These are phyloP conservation scores for Epinephelus fuscoguttatus DNA, from an alignment of 2,113 vertebrate species.

Conservation along the genomic window DNA sequence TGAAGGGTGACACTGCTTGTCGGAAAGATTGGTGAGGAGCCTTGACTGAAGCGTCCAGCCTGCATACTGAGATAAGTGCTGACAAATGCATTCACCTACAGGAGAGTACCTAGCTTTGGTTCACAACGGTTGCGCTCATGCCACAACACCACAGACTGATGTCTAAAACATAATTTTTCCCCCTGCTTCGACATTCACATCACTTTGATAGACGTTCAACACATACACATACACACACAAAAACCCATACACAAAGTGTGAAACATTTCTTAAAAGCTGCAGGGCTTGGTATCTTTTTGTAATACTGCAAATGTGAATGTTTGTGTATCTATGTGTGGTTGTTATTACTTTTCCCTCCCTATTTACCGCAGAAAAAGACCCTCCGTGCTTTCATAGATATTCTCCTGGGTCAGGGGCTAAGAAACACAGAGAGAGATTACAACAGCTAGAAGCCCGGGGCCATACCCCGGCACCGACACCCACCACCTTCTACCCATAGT, in stretches of 20 bases:
- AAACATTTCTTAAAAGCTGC: slow-evolving; percentile 35
- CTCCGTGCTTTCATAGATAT: slow-evolving; percentile 56
- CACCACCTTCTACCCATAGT: slow-evolving; percentile 63
- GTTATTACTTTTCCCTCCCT: slow-evolving; percentile 53
- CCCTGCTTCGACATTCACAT: slow-evolving; percentile 51
- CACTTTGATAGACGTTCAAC: slow-evolving; percentile 44
- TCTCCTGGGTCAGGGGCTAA: slow-evolving; percentile 69
- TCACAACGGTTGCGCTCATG: slow-evolving; percentile 50
- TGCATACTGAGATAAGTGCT: slow-evolving; percentile 77
- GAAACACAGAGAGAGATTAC: slow-evolving; percentile 69
- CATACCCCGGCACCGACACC: slow-evolving; percentile 50
- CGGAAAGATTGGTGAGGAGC: slow-evolving; percentile 74
- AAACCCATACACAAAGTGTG: slow-evolving; percentile 27
- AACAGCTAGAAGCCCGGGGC: slow-evolving; percentile 66
- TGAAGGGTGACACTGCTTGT: slow-evolving; percentile 72
- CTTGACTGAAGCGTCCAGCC: slow-evolving; percentile 72
- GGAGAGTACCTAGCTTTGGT: slow-evolving; percentile 40
- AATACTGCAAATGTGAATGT: slow-evolving; percentile 56
- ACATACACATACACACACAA: slow-evolving; percentile 13
- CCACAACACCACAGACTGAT: slow-evolving; percentile 46
- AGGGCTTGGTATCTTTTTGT: slow-evolving; percentile 48
- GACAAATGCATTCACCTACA: slow-evolving; percentile 71
- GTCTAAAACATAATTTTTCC: slow-evolving; percentile 19
- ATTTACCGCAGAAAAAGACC: slow-evolving; percentile 52
- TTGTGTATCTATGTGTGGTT: slow-evolving; percentile 45